Base-by-base conservation (phyloP, 2,888 invertebrate genomes). In the Philhelius pedissequus region DNA sequence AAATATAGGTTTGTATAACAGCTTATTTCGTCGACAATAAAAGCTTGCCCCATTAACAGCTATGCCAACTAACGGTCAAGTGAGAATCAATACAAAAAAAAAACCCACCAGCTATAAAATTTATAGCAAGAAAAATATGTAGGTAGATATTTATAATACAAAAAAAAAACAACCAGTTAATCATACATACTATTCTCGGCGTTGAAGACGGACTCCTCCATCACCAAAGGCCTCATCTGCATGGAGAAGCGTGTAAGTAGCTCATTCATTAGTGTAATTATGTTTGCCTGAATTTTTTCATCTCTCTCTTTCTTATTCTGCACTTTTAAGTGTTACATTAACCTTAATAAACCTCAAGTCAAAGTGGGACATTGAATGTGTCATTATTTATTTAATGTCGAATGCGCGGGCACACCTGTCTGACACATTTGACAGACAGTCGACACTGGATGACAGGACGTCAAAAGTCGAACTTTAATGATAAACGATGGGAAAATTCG, bases 311-410 rank as follows among this genome's bases (percentile, higher is more conserved):
- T 38, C 5, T 25, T 3, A 40, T 60, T 62, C 30, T 62, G 43
- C 68, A 20, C 54, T 40, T 22, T 20, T 35, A 71, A 66, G 79
- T 60, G 70, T 73, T 79, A 75, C 78, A 54, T 79, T 79, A 83
- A 79, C 83, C 79, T 73, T 70, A 79, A 83, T 83, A 70, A 64
- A 75, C 62, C 40, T 40, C n/a, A 15, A 70, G 83, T 74, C 74
- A 83, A 83, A 70, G 58, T 83, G 70, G 83, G 83, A 79, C 79
- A 83, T 58, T 83, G 64, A 25, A 83, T 79, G 74, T 83, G 83
- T 79, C 78, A 74, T 70, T 62, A 58, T 30, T 43, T n/a, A 64
- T 64, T n/a, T 30, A 7, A 30, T 7, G 66, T 64, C 64, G 38
- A 68, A 83, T 69, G 27, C 32, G 64, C 40, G 64, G 56, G 74